phyloP scores from a whole-genome alignment of 2,888 invertebrate genomes.

The Anarsia innoxiella region DNA sequence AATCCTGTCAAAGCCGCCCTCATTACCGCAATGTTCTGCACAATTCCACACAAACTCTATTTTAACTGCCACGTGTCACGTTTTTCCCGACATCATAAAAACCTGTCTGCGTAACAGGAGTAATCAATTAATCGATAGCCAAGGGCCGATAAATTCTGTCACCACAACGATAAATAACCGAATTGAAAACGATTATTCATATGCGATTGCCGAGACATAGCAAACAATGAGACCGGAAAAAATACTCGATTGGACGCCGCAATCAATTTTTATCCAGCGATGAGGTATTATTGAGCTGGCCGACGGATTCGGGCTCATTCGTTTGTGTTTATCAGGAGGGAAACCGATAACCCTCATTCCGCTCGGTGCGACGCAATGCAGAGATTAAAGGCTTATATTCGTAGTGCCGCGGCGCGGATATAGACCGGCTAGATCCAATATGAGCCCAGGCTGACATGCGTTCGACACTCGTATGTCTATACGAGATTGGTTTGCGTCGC shows the following conservation, averaged over 20 bases:
- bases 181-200: constrained; percentile 44
- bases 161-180: constrained; percentile 50
- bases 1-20: constrained; percentile 32
- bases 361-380: constrained; percentile 67
- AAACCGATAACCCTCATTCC: constrained; percentile 70
- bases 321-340: constrained; percentile 66
- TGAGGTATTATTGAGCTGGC: constrained; percentile 52
- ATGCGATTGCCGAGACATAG: constrained; percentile 28
- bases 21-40: constrained; percentile 33
- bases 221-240: constrained; percentile 39
- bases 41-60: constrained; percentile 15
- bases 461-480: constrained; percentile 40
- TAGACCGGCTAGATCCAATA: constrained; percentile 54
- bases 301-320: constrained; percentile 46
- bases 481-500: constrained; percentile 19
- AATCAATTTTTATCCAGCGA: constrained; percentile 59
- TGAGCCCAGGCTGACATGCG: constrained; percentile 49
- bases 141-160: constrained; percentile 50
- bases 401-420: constrained; percentile 46
- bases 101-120: constrained; percentile 26
- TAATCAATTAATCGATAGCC: constrained; percentile 43
- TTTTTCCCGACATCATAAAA: constrained; percentile 7
- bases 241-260: constrained; percentile 39
- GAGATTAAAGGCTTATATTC: constrained; percentile 68
- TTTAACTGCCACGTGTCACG: constrained; percentile 15